Evolutionary conservation across 1,140 invertebrate genomes (phyloP), one percentile per base, ranked within the genome.

Genomic region (Temnothorax nylanderi): DNA sequence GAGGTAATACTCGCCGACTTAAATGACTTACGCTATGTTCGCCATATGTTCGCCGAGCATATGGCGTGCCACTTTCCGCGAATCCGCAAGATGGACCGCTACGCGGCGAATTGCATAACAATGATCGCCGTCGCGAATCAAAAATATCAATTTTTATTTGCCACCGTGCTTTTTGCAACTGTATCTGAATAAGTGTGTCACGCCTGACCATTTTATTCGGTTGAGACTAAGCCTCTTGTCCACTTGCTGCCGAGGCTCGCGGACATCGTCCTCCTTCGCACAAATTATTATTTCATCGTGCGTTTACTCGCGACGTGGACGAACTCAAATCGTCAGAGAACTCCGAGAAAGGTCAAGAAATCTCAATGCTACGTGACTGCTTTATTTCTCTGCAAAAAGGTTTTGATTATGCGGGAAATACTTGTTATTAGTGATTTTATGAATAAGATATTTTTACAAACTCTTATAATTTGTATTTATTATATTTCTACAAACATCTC

Each of bases 11-110:
- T 41, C 74, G 72, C 32, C 72, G 67, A 54, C 44, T 86, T 60
- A 54, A 67, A 62, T 64, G 64, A 64, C 41, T 89, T 71, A 34
- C 37, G 18, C 77, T 62, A 81, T 85, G 80, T 88, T 81, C 80
- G 62, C 87, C 92, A 92, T 87, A 91, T 92, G 92, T 80, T 77
- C 72, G 37, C 72, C 87, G 60, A 65, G 44, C 88, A 88, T 80
- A 91, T 94, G 93, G 91, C 81, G 93, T 92, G 91, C 92, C 67
- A 93, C 93, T 93, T 94, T 93, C 77, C 87, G 56, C 76, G 75
- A 72, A 85, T 88, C 76, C 26, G 47, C 47, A 18, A 75, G 78
- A 11, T 77, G 88, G 89, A 90, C 92, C 91, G 93, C 92, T 92
- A 91, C 80, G 41, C 89, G 76, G 77, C 85, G 54, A 60, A 72